Evolutionary conservation across 1,140 invertebrate genomes (phyloP), one percentile per base, ranked within the genome.

Genomic region (Atta colombica): DNA sequence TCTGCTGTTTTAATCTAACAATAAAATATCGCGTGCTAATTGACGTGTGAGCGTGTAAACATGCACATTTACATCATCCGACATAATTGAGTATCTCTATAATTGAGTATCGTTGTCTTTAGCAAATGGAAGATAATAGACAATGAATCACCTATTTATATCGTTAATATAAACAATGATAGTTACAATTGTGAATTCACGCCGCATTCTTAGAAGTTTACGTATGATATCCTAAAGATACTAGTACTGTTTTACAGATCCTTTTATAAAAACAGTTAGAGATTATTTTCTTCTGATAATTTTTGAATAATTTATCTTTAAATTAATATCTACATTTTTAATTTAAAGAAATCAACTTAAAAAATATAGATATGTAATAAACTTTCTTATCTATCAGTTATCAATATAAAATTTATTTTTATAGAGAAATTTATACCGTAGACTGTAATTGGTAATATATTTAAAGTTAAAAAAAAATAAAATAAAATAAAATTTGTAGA

Each of bases 101-200:
- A 84, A 82, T 84, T 84, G 35, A 31, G 39, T 3, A 84, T 1
- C 14, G 28, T 28, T 84, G 69, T 63, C 69, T 84, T 39, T 18
- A 61, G 69, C n/a, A 82, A 82, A 82, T 21, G 35, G 55, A 35
- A 75, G 55, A 75, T 75, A 75, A 12, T 39, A 58, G 49, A 82
- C 66, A 75, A 82, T 72, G 35, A 74, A 8, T 82, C 68, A 18
- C 16, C 14, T 84, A 84, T 84, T 61, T 74, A 28, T 74, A 53
- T 14, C 61, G 35, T 61, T 84, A 51, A 16, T n/a, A 14, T 12
- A 45, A 39, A 49, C 65, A 39, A 14, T 68, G n/a, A 5, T 49
- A 49, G n/a, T 45, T 49, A 6, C 49, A 74, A 28, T 39, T 61
- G 35, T 49, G 39, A 39, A 63, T 74, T 75, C 28, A 25, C 25